Evolutionary conservation across 2,113 vertebrate species (phyloP), one percentile per base, ranked within the genome.

Genomic region (Ranitomeya imitator): DNA sequence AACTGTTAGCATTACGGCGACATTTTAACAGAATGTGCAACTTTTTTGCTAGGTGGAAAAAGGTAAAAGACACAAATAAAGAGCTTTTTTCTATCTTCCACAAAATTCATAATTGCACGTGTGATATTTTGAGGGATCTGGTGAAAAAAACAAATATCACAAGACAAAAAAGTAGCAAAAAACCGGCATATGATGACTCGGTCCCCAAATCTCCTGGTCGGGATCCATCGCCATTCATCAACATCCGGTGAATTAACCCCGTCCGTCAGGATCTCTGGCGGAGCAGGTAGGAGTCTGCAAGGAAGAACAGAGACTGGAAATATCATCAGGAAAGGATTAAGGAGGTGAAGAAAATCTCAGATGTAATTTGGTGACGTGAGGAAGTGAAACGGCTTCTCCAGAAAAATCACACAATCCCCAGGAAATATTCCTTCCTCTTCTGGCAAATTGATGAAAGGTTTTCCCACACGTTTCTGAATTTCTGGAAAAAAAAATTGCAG

Each of bases 251-350:
- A 88, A 59, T 57, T 61, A 86, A 82, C 59, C 73, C 83, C 61
- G 65, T 63, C 84, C 83, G 71, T 88, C 89, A 84, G 0, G 57
- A 90, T 86, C 79, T 69, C 90, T 90, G 90, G 88, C 90, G 89
- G 86, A 54, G 77, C 76, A 61, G 73, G 67, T 74, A 67, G 78
- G 86, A 16, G 83, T 69, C 90, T 14, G 1, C 73, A 83, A 69
- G 71, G 61, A 91, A 91, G 90, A 87, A 19, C 83, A 85, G 37
- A n/a, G 74, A 79, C 54, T 79, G 82, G 0, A 84, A 76, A 23
- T 83, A 86, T 55, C 86, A 83, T 31, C 7, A 0, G 88, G 60
- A 89, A 86, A 90, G 86, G 69, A 59, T 71, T 89, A 81, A 65
- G 90, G 86, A 90, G 73, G 86, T 16, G 79, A 65, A 73, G 88